Evolutionary conservation across 2,888 invertebrate genomes (phyloP), one percentile per base, ranked within the genome.

Genomic region (Noctua fimbriata): DNA sequence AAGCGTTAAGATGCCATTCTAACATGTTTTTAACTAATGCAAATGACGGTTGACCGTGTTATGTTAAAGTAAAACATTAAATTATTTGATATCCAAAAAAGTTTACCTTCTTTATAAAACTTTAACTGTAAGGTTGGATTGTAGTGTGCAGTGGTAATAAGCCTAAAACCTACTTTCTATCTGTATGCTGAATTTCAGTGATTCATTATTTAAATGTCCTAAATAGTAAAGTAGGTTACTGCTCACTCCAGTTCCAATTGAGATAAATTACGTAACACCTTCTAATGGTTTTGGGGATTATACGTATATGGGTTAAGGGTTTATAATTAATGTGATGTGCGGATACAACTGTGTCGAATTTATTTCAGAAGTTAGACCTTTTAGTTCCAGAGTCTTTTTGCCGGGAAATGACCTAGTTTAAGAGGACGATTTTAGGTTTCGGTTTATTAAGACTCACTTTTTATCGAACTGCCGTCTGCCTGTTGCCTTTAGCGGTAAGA

Each of bases 291-390:
- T 70, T 36, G 44, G 36, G 63, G 73, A 71, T 74, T 84, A 69
- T 44, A 52, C 44, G 21, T 67, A 69, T 71, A 49, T 67, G 49
- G 84, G 69, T 83, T 87, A 73, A 84, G 87, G 36, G 87, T 83
- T 83, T 83, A 73, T 73, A 73, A 78, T 78, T 60, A 87, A 84
- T 63, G 18, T 71, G 60, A n/a, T 52, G 65, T 10, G 24, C 36
- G 70, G 44, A 73, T 44, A 83, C 12, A 84, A 71, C 36, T 78
- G 69, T 69, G 72, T 69, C 32, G n/a, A 83, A 83, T 78, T 66
- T 55, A 73, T 66, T 73, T 69, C 47, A 67, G 32, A 70, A 84
- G 63, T 84, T 49, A 47, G 80, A 87, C 87, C 79, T 84, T 84
- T 74, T 69, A 67, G 73, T 84, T 84, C 2, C 16, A 28, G 52